phyloP scores from a whole-genome alignment of 1,140 invertebrate genomes.

The Platorchestia sp. region DNA sequence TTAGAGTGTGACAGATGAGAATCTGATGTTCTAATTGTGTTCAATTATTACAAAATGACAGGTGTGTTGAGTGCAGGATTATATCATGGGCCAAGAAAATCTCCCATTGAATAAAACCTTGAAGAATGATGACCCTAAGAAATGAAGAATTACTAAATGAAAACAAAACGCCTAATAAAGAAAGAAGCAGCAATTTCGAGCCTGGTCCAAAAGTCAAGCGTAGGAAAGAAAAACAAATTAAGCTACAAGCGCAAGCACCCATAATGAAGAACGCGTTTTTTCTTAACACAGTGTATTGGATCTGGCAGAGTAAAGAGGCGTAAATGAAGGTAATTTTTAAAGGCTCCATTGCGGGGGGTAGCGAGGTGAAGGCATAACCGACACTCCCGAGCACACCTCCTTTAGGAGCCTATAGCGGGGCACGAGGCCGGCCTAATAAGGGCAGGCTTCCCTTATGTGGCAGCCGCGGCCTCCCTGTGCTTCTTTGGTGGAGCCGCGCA shows the following conservation, averaged over 20 bases:
- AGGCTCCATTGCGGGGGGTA: conserved; percentile 1
- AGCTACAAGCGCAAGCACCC: neutral
- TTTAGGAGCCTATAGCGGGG: neutral
- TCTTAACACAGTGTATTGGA: neutral
- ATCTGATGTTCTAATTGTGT: too few relatives aligned
- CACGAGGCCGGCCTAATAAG: neutral
- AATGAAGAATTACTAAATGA: neutral
- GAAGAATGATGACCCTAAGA: neutral
- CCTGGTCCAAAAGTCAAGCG: neutral
- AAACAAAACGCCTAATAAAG: neutral
- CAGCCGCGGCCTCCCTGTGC: neutral
- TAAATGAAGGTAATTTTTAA: neutral
- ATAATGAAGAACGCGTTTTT: neutral
- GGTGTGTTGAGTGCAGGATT: neutral
- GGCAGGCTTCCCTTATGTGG: neutral
- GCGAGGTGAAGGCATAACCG: conserved; percentile 33
- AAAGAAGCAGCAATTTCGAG: neutral
- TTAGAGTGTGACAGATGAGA: too few relatives aligned
- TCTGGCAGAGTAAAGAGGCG: neutral
- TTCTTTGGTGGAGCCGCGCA: neutral
- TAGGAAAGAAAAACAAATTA: neutral
- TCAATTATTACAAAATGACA: too few relatives aligned
- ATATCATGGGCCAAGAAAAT: neutral
- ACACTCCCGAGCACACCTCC: conserved; percentile 18
- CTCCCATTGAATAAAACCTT: neutral